These are phyloP conservation scores for Theristicus caerulescens DNA, from an alignment of 2,113 vertebrate genomes.

Conservation along the genomic window DNA sequence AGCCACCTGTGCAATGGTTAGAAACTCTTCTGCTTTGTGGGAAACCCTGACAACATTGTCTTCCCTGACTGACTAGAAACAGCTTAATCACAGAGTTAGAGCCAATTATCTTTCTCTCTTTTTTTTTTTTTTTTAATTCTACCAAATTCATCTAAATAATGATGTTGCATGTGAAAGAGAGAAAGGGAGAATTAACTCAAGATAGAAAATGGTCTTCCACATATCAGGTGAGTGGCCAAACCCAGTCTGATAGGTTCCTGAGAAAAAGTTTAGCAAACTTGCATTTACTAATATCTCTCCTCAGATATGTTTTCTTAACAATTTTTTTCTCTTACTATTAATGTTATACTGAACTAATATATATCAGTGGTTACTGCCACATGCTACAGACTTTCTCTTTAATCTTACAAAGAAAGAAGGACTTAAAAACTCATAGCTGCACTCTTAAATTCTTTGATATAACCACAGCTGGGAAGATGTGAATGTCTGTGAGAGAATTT, in stretches of 20 bases:
- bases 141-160: neutral
- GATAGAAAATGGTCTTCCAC: neutral
- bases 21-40: neutral
- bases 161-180: neutral
- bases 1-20: neutral
- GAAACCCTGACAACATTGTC: neutral
- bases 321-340: neutral
- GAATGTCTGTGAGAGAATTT: neutral
- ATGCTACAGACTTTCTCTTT: neutral
- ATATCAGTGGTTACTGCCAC: neutral
- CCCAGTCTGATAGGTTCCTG: neutral
- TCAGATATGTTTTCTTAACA: neutral
- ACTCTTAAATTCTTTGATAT: neutral
- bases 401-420: neutral
- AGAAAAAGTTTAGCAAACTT: neutral
- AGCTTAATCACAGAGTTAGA: neutral
- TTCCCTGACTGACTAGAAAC: neutral
- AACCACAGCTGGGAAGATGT: neutral
- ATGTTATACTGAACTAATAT: neutral
- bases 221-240: neutral
- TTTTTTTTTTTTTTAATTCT: neutral
- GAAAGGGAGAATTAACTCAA: neutral
- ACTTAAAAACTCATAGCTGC: neutral
- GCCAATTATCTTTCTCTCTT: neutral
- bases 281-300: neutral